These are phyloP conservation scores for Chrysemys picta DNA, from an alignment of 2,113 vertebrate species.

Conservation along the genomic window DNA sequence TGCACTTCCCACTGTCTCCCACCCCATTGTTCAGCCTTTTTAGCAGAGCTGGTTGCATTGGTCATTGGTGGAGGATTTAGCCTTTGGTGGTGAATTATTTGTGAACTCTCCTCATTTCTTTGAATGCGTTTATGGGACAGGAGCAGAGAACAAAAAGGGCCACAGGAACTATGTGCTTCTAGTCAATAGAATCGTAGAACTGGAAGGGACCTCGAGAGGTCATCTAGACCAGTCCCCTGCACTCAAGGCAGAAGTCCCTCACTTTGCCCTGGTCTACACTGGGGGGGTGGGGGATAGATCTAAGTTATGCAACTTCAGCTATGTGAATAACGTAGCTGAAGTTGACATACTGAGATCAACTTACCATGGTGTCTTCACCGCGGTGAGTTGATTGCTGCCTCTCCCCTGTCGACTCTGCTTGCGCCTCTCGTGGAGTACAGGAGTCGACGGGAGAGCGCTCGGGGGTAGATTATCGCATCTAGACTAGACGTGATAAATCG, in stretches of 20 bases:
- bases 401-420: too few relatives aligned
- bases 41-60: not conserved
- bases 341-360: too few relatives aligned
- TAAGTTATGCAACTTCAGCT: too few relatives aligned
- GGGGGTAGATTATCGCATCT: too few relatives aligned
- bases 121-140: not conserved
- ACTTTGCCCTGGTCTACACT: not conserved
- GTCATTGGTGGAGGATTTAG: fast-evolving
- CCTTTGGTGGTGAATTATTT: not conserved
- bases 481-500: too few relatives aligned
- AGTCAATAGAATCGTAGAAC: not conserved
- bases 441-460: too few relatives aligned
- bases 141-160: not conserved
- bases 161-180: not conserved
- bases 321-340: too few relatives aligned
- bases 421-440: too few relatives aligned
- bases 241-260: not conserved
- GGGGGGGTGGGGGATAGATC: too few relatives aligned
- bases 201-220: too few relatives aligned
- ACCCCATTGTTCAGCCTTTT: fast-evolving
- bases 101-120: not conserved
- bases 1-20: fast-evolving
- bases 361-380: too few relatives aligned
- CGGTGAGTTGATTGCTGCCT: too few relatives aligned
- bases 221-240: not conserved